Base-by-base conservation (phyloP, 2,113 vertebrate species). In the Microtus pennsylvanicus region DNA sequence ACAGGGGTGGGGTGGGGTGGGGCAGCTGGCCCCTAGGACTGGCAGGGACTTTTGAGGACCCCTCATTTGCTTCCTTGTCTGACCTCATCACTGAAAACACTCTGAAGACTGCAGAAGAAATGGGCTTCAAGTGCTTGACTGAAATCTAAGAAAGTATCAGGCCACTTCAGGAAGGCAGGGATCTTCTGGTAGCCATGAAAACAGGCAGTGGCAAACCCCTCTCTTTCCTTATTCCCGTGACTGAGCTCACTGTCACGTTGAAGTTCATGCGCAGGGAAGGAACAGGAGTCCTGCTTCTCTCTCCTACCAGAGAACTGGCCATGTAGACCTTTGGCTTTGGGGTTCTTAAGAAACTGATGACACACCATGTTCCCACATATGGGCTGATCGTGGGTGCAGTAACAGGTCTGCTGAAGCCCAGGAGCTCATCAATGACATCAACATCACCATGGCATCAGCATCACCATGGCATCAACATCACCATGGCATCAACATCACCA, bases 261-360 rank as follows among this genome's bases (percentile, higher is more conserved):
- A 99, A 99, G 98, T 99, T 99, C 97, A 99, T 99, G 99, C 99
- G 99, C 47, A 99, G 99, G 86, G 99, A 99, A 38, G 99, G 99
- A 38, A 99, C 99, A 0, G 99, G 99, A 12, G 99, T 99, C 19
- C 98, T 99, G 93, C 99, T 99, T 94, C 98, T 99, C 11, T 99
- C 99, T 2, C 99, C 99, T 9, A 99, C 99, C 0, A 99, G 99
- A 1, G 99, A 99, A 97, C 98, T 99, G 98, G 99, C 99, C 5
- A 99, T 99, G 99, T 99, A 99, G 96, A 99, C 99, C 0, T 99
- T 99, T 0, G 99, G 99, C 0, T 99, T 99, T 0, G 99, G 99
- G 0, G 99, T 99, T 81, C 96, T 99, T 77, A 99, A 99, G 97
- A 99, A 99, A 95, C 97, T 99, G n/a, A 99, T 99, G 99, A 97